Base-by-base conservation (phyloP, 2,113 vertebrate genomes). In the Oncorhynchus masou region DNA sequence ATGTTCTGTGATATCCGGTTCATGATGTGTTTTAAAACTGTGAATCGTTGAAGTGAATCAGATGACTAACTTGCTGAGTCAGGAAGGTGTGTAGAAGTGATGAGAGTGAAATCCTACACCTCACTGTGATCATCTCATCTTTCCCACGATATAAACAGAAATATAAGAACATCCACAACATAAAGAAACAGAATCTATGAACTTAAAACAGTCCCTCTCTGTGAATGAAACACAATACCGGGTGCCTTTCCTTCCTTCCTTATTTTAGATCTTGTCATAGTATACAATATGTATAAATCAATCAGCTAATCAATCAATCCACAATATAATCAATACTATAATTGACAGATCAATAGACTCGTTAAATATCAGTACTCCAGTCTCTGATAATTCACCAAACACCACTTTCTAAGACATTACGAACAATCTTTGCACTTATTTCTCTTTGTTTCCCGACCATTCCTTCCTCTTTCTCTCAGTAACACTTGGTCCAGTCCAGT, bases 401-500 rank as follows among this genome's bases (percentile, higher is more conserved):
- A 45, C 22, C 68, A 31, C 22, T 27, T 73, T 25, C 54, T 69
- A 69, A 69, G 34, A 19, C 16, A 13, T 8, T 20, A 57, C 34
- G 5, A 69, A n/a, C 31, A 4, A 69, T n/a, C 70, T 49, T 39
- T 20, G 22, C 57, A 48, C 16, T 49, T 75, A 29, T 60, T 65
- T 64, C 1, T 62, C 59, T 62, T 22, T 62, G 59, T 8, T 62
- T 62, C n/a, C 59, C n/a, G 24, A 71, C 51, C 15, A 54, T 54
- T 54, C 51, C 51, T 16, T 54, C 51, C 51, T 54, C 16, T 54
- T 11, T 45, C 39, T 54, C 51, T 5, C 13, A 54, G 51, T 54
- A 54, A 54, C 51, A 54, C 25, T 57, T 48, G 27, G 31, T 76
- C 74, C 76, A 1, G 11, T 78, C 70, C 24, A 39, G 70, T 71